Percentiles rank a stretch among this genome's conserved stretches.
Conservation (phyloP, 2,797 vertebrate genomes). For the Pseudochirops cupreus region DNA sequence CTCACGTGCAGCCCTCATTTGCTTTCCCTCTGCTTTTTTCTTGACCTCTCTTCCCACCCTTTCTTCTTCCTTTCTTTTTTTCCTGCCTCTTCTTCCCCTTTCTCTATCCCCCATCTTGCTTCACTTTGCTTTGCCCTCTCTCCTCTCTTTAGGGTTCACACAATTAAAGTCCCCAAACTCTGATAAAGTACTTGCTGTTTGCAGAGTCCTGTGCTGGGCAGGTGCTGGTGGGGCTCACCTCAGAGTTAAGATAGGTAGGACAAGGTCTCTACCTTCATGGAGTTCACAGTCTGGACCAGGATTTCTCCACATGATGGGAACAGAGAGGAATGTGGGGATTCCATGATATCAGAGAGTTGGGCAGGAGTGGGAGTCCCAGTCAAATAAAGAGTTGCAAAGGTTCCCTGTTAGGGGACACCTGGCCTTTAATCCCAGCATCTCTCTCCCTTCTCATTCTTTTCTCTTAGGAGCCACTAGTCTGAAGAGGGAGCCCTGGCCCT, state of each 20-base stretch:
- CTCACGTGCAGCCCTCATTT: neutral
- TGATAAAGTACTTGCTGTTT: neutral
- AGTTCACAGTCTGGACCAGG: neutral
- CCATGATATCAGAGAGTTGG: neutral
- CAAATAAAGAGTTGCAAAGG: neutral
- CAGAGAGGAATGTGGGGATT: neutral
- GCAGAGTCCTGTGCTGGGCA: neutral
- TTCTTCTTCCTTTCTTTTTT: neutral
- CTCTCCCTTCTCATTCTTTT: neutral
- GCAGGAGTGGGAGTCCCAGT: neutral
- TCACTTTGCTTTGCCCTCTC: too few relatives aligned
- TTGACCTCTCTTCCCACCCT: fast-evolving
- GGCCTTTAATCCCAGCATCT: neutral
- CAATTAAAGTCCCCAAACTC: too few relatives aligned
- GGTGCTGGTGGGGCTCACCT: neutral
- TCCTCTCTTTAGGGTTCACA: neutral
- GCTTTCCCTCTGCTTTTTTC: too few relatives aligned
- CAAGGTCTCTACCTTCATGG: neutral
- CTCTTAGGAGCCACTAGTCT: constrained; percentile 11
- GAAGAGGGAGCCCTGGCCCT: neutral
- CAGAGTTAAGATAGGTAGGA: neutral
- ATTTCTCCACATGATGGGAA: neutral
- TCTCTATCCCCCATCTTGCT: too few relatives aligned
- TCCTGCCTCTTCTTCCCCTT: neutral
- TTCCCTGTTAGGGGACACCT: neutral